phyloP scores from a whole-genome alignment of 2,797 vertebrate genomes.

The Lutjanus campechanus region DNA sequence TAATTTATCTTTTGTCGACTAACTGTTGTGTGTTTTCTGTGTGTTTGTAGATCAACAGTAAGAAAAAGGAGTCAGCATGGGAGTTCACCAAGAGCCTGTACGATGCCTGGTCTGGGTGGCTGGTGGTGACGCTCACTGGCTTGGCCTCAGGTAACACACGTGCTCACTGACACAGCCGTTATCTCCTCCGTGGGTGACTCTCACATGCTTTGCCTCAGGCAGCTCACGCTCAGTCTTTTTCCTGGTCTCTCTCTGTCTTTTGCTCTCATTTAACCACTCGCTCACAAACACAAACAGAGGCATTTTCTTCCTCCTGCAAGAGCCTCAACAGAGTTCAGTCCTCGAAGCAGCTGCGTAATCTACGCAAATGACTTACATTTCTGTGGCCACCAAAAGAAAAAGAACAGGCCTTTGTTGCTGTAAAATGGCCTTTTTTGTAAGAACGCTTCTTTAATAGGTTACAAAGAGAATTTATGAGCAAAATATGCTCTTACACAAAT shows the following conservation, averaged over 20 bases:
- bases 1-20: neutral
- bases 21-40: neutral
- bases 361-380: neutral
- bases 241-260: slow-evolving; percentile 21
- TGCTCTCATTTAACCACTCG: slow-evolving; percentile 3
- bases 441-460: neutral
- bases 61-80: slow-evolving; percentile 98
- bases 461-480: neutral
- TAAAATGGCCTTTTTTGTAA: neutral
- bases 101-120: slow-evolving; percentile 98
- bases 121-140: slow-evolving; percentile 97
- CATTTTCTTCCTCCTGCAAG: slow-evolving; percentile 1
- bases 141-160: slow-evolving; percentile 93
- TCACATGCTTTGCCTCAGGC: slow-evolving; percentile 66
- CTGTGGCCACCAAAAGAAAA: neutral
- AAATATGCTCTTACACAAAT: neutral
- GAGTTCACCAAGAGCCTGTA: slow-evolving; percentile 98
- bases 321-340: slow-evolving; percentile 9
- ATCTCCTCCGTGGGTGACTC: slow-evolving; percentile 37
- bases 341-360: neutral
- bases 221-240: slow-evolving; percentile 35
- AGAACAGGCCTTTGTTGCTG: neutral
- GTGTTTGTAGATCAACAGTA: slow-evolving; percentile 94
- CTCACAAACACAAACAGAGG: neutral
- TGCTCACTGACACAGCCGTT: neutral